A percentile compares a stretch with the other conserved stretches of the same genome.
Conservation (phyloP, 2,888 invertebrate genomes). For the Trileptium ribeirensis region DNA sequence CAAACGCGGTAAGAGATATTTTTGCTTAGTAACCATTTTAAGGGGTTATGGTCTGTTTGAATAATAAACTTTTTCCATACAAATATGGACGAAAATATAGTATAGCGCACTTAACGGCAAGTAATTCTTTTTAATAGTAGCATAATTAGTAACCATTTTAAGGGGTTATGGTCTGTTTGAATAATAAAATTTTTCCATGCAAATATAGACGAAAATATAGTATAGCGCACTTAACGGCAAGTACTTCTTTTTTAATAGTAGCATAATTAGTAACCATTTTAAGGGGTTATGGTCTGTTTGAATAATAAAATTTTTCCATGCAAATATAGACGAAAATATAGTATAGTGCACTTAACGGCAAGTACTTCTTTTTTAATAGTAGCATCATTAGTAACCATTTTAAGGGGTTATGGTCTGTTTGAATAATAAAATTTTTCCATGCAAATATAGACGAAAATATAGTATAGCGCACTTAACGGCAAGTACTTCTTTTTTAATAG, state of each 20-base stretch:
- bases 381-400: slow-evolving; percentile 1
- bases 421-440: background rate
- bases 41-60: too few species aligned
- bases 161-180: slow-evolving; percentile 3
- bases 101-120: too few species aligned
- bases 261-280: background rate
- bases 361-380: too few species aligned
- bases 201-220: background rate
- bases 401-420: slow-evolving; percentile 8
- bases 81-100: too few species aligned
- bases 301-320: background rate
- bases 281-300: slow-evolving; percentile 7
- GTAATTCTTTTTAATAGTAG: too few species aligned
- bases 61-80: too few species aligned
- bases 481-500: too few species aligned
- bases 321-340: background rate
- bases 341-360: background rate
- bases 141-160: background rate
- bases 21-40: too few species aligned
- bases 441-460: slow-evolving; percentile 1
- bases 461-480: background rate
- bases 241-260: too few species aligned
- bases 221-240: background rate
- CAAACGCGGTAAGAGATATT: too few species aligned
- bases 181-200: background rate